Base-by-base conservation (phyloP, 2,888 invertebrate species). In the Tachina fera region DNA sequence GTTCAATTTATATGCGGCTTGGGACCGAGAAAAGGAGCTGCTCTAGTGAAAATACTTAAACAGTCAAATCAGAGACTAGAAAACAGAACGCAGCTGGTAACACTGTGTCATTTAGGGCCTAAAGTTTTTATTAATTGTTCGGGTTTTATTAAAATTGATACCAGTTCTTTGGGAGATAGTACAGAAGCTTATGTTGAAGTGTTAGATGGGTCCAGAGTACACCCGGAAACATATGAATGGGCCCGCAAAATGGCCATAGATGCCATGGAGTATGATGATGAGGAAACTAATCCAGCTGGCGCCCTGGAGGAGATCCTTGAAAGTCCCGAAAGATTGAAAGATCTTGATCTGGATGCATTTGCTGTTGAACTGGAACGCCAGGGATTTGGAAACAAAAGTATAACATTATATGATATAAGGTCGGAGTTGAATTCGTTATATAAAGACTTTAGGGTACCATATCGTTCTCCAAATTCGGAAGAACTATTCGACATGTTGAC, bases 241-340 rank as follows among this genome's bases (percentile, higher is more conserved):
- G 99, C 99, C 0, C 94, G 99, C 56, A 99, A 99, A 93, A 99
- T 99, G 99, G 99, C 99, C 0, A 98, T 99, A 0, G 99, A 99
- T 93, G 99, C 99, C 1, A 93, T 99, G 65, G 99, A 99, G 90
- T 98, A 99, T 89, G 99, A 99, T 90, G 99, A 99, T 90, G 98
- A 98, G 91, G 98, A 98, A 88, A 97, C 97, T 0, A 98, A 98
- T 93, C 98, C 99, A 0, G 98, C 99, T 0, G 98, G 98, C 0
- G 99, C 99, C 14, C 93, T 99, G 41, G 99, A 99, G 92, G 99
- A 99, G 92, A 99, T 99, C 90, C 94, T 99, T 1, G 98, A 99
- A 92, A 96, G 97, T 10, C 99, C 99, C 0, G 98, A 98, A 91
- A 94, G 98, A 88, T 93, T 98, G 41, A 98, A 98, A 92, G 99